phyloP scores from a whole-genome alignment of 2,113 vertebrate species.

The Gallinago media region DNA sequence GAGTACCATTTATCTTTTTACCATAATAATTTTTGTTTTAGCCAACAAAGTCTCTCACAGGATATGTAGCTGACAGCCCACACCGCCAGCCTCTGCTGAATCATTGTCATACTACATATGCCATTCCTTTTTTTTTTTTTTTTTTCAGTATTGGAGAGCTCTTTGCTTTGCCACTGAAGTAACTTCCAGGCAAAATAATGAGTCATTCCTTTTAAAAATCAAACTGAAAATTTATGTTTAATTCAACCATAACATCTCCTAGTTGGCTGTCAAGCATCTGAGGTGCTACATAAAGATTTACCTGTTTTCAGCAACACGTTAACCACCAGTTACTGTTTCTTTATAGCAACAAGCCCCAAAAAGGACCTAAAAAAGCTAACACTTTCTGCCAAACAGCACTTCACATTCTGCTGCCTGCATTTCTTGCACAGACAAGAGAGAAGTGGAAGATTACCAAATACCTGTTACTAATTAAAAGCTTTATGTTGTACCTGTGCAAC shows the following conservation, averaged over 20 bases:
- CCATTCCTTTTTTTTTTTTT: background rate
- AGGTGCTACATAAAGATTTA: background rate
- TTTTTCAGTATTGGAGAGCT: background rate
- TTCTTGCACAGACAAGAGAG: background rate
- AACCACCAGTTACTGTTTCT: background rate
- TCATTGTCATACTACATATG: background rate
- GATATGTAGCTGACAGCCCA: background rate
- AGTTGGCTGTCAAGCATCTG: background rate
- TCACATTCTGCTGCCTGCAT: background rate
- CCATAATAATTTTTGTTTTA: background rate
- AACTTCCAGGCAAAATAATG: slow-evolving; percentile 13
- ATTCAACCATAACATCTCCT: background rate
- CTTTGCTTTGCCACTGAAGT: background rate
- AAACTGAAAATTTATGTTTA: background rate
- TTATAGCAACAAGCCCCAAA: background rate
- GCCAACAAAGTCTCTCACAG: background rate
- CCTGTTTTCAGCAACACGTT: background rate
- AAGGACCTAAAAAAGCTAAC: background rate
- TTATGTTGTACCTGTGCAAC: background rate
- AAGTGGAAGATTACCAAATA: background rate
- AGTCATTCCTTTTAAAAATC: background rate
- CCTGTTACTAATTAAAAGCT: background rate
- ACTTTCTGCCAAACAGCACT: background rate
- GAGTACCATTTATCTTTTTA: background rate
- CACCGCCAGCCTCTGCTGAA: background rate